phyloP scores from a whole-genome alignment of 53 echinoderm and acorn worm genomes.

The Crossaster papposus region DNA sequence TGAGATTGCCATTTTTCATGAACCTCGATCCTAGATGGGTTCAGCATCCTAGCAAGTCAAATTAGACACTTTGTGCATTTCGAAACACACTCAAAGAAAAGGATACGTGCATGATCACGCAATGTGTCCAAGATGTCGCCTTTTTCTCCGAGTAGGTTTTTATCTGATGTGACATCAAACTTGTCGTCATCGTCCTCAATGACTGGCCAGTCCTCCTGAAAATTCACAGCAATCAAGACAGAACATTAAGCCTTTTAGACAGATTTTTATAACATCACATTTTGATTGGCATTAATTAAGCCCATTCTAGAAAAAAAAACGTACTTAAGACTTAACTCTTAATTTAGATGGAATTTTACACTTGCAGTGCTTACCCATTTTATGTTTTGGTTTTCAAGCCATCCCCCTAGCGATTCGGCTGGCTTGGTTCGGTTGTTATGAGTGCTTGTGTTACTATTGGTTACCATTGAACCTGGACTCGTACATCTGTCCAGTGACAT shows the following conservation, averaged over 20 bases:
- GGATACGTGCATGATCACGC: conserved; percentile 90
- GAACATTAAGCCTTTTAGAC: not conserved
- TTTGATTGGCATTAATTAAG: too few relatives aligned
- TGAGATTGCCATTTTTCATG: too few relatives aligned
- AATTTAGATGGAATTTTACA: too few relatives aligned
- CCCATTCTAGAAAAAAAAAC: too few relatives aligned
- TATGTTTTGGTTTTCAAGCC: conserved; percentile 43
- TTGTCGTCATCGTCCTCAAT: conserved; percentile 60
- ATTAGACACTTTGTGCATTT: not conserved
- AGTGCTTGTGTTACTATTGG: conserved; percentile 33
- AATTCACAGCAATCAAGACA: not conserved
- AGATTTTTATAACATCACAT: not conserved
- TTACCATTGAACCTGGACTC: conserved; percentile 28
- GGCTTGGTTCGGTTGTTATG: conserved; percentile 18
- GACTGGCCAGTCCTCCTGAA: conserved; percentile 87
- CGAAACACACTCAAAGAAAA: not conserved
- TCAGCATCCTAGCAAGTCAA: not conserved
- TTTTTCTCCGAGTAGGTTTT: conserved; percentile 79
- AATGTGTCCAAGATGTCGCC: conserved; percentile 80
- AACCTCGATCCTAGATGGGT: too few relatives aligned
- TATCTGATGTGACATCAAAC: conserved; percentile 75
- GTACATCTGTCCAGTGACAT: conserved; percentile 25
- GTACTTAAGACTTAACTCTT: not conserved
- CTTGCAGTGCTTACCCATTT: conserved; percentile 42
- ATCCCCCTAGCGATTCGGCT: conserved; percentile 20